Evolutionary conservation across 2,888 invertebrate species (phyloP), one percentile per base, ranked within the genome.

Genomic region (Morinoia aosen): DNA sequence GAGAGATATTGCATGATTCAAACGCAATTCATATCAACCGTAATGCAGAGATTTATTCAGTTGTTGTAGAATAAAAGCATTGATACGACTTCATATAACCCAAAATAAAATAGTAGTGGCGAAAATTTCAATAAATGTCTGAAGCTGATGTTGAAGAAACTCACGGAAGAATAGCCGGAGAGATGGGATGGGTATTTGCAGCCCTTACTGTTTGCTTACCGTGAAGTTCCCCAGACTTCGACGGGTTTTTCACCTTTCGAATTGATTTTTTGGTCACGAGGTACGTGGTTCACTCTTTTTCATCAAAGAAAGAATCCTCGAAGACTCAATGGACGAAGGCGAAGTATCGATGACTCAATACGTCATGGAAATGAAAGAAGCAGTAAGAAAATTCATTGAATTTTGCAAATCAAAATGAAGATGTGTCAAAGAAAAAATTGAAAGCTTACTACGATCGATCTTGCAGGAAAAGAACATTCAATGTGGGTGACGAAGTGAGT

Each of bases 201-300:
- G 11, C 91, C 91, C 7, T 12, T 48, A 25, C 48, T 91, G 91
- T 91, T 91, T 40, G 40, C 91, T 16, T 48, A 91, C 40, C 91
- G 48, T 8, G 91, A 91, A 48, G 48, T 91, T 16, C 48, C 40
- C 10, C 91, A 91, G 39, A 91, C 8, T 48, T 48, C 91, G 40
- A 91, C 39, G 39, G 91, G 91, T 10, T 91, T 91, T 48, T 91
- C 91, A 91, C 91, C 91, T 11, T 91, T 91, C 40, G 91, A 91
- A 91, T 25, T 91, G 91, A 8, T 91, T 16, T 12, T 91, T 91
- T 10, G 91, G 91, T 8, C 56, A 48, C 25, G 91, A 91, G 5
- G 48, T 91, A 16, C 19, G 91, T 16, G 91, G 91, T 19, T 40
- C 91, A 48, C 25, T 91, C 8, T 91, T 91, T 91, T 48, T 91